phyloP scores from a whole-genome alignment of 2,797 vertebrate genomes.

The Limosa lapponica region DNA sequence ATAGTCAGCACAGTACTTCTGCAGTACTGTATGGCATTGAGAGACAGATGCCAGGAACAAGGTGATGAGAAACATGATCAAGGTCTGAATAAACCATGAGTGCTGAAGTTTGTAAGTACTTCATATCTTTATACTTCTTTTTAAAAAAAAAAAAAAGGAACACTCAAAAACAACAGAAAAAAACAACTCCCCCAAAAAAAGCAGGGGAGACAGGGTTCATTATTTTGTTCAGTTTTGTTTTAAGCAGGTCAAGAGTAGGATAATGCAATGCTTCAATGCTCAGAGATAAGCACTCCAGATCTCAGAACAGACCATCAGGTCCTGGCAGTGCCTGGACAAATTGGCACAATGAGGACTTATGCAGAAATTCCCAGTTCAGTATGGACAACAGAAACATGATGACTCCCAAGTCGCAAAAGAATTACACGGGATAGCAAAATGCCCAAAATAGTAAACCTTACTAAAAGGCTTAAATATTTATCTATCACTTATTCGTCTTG shows the following conservation, averaged over 20 bases:
- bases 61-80: neutral
- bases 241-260: neutral
- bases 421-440: neutral
- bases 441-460: neutral
- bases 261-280: neutral
- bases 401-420: neutral
- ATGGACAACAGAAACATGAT: neutral
- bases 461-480: neutral
- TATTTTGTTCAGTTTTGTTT: neutral
- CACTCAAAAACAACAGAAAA: neutral
- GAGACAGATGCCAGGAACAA: neutral
- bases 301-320: neutral
- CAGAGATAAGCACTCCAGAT: neutral
- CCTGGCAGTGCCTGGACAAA: neutral
- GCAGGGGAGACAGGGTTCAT: rapidly evolving
- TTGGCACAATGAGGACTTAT: neutral
- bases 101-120: neutral
- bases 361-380: neutral
- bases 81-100: neutral
- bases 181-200: neutral
- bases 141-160: neutral
- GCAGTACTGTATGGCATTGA: neutral
- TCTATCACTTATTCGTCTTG: rapidly evolving
- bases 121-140: neutral
- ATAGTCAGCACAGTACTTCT: neutral